These are phyloP conservation scores for Geophilus truncorum DNA, from an alignment of 2,888 invertebrate species.

Conservation along the genomic window DNA sequence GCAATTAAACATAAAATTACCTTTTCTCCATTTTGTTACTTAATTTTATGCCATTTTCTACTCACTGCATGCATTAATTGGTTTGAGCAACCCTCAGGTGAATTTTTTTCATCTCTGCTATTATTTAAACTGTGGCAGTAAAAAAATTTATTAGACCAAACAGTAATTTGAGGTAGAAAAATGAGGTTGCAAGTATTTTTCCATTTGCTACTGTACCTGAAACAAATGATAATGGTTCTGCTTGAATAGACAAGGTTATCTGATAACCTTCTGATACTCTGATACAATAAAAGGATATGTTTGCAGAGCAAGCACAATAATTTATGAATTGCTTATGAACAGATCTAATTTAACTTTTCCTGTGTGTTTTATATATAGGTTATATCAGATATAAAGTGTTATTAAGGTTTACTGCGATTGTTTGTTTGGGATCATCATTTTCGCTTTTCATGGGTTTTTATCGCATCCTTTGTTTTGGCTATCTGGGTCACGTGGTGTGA, in stretches of 20 bases:
- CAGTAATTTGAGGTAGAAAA: not conserved
- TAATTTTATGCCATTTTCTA: too few relatives aligned
- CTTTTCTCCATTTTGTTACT: too few relatives aligned
- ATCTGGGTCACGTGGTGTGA: not conserved
- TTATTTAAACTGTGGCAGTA: not conserved
- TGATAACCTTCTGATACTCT: not conserved
- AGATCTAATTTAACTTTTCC: not conserved
- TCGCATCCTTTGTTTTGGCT: not conserved
- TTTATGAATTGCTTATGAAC: not conserved
- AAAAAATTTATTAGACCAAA: not conserved
- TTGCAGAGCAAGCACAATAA: not conserved
- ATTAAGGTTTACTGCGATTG: not conserved
- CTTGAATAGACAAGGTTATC: not conserved
- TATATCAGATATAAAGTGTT: not conserved
- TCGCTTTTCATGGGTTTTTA: not conserved
- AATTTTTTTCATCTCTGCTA: not conserved
- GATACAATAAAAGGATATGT: not conserved
- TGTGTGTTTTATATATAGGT: not conserved
- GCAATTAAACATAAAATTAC: not conserved
- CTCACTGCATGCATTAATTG: not conserved
- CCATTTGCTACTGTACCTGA: not conserved
- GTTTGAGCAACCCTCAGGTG: not conserved
- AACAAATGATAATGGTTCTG: not conserved
- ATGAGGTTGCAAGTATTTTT: not conserved
- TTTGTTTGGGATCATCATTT: not conserved